Evolutionary conservation across 37 sponge, comb jelly and placozoan species (phyloP).

Genomic region (Halichondria panicea): DNA sequence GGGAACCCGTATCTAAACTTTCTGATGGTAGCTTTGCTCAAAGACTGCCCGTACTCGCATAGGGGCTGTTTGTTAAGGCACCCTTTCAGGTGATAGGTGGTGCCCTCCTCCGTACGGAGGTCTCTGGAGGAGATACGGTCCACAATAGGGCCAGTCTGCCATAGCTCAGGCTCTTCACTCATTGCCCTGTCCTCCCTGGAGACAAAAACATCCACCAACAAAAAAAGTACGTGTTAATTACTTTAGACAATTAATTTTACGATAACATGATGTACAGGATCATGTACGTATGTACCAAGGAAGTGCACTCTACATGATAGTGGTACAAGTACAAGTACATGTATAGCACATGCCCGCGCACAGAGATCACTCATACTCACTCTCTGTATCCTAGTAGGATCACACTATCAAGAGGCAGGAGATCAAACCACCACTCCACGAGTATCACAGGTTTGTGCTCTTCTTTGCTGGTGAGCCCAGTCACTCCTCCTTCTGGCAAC

Average conservation of each 20-base stretch:
- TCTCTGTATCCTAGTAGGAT: constrained; percentile 1
- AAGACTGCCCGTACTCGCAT: background rate
- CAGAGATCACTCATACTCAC: too few relatives aligned
- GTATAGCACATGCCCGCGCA: too few relatives aligned
- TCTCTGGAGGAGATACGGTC: constrained; percentile 7
- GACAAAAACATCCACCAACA: too few relatives aligned
- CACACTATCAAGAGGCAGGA: background rate
- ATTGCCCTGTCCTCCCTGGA: background rate
- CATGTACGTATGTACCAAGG: too few relatives aligned
- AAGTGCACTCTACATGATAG: too few relatives aligned
- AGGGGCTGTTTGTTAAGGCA: background rate
- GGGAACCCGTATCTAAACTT: constrained; percentile 51
- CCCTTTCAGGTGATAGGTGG: constrained; percentile 42
- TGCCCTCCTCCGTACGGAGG: constrained; percentile 31
- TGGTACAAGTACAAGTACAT: too few relatives aligned
- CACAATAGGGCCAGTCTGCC: constrained; percentile 64
- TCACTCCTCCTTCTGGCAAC: too few relatives aligned
- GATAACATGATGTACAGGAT: too few relatives aligned
- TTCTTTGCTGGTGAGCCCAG: too few relatives aligned
- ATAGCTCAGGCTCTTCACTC: background rate
- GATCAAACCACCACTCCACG: constrained; percentile 14
- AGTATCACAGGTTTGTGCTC: background rate
- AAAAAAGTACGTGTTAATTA: too few relatives aligned
- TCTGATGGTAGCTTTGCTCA: background rate
- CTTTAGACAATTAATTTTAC: too few relatives aligned